These are phyloP conservation scores for Ceryle rudis DNA, from an alignment of 2,797 vertebrate genomes.

Conservation along the genomic window DNA sequence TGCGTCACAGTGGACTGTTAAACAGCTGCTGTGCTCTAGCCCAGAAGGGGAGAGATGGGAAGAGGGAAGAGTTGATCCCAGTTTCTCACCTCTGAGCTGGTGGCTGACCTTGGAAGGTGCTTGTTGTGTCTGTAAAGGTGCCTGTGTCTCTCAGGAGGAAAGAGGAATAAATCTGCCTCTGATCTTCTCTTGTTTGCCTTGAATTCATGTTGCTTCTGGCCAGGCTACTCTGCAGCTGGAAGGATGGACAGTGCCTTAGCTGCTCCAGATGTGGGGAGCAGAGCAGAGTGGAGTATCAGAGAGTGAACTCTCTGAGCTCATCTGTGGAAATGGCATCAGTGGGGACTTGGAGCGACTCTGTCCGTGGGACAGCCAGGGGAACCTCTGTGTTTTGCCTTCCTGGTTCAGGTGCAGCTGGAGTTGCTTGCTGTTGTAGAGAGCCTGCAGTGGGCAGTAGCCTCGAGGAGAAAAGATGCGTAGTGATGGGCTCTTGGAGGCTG, in stretches of 20 bases:
- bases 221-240: neutral
- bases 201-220: neutral
- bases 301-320: neutral
- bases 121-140: neutral
- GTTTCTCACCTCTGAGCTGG: neutral
- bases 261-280: neutral
- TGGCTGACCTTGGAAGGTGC: neutral
- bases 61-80: neutral
- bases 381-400: neutral
- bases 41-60: neutral
- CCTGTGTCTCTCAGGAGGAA: neutral
- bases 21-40: neutral
- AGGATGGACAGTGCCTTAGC: neutral
- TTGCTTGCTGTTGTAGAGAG: neutral
- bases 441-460: neutral
- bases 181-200: neutral
- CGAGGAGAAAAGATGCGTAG: neutral
- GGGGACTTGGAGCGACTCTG: neutral
- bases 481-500: neutral
- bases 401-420: neutral
- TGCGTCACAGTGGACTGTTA: neutral
- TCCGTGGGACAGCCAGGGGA: neutral
- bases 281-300: neutral
- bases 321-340: neutral
- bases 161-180: conserved; percentile 61